These are phyloP conservation scores for Spea bombifrons DNA, from an alignment of 2,113 vertebrate species.

Conservation along the genomic window DNA sequence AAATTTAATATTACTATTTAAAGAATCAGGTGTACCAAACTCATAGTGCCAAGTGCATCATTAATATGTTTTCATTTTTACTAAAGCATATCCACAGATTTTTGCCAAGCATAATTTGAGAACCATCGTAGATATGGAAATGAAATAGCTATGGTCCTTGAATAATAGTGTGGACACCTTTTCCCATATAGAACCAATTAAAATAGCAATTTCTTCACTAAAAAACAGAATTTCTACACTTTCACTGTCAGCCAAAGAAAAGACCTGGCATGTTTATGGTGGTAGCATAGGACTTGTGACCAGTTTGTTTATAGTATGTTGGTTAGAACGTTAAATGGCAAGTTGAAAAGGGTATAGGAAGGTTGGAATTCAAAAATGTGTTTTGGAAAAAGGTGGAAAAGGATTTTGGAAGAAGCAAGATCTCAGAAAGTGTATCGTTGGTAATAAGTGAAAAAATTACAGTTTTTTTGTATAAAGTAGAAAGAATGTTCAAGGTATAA, in stretches of 20 bases:
- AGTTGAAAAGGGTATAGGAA: conserved; percentile 54
- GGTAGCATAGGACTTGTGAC: conserved; percentile 45
- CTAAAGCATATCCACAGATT: not conserved
- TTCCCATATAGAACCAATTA: conserved; percentile 23
- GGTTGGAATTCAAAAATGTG: conserved; percentile 48
- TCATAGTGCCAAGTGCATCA: not conserved
- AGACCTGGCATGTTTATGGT: conserved; percentile 47
- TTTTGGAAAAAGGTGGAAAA: conserved; percentile 41
- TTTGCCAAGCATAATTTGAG: conserved; percentile 32
- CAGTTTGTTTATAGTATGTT: conserved; percentile 57
- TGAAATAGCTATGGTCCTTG: conserved; percentile 9
- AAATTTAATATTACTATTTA: too few relatives aligned
- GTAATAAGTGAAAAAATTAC: not conserved
- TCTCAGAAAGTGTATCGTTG: conserved; percentile 32
- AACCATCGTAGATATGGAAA: not conserved
- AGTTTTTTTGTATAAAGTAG: not conserved
- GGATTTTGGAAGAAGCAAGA: conserved; percentile 27
- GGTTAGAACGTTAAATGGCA: conserved; percentile 53
- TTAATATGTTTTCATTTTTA: conserved; percentile 1
- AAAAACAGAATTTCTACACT: conserved; percentile 24
- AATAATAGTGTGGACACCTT: conserved; percentile 5
- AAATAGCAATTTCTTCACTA: conserved; percentile 18
- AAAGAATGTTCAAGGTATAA: not conserved
- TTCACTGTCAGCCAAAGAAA: conserved; percentile 47
- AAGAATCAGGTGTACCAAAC: too few relatives aligned